Evolutionary conservation across 2,113 vertebrate species (phyloP).

Genomic region (Neopipo cinnamomea): DNA sequence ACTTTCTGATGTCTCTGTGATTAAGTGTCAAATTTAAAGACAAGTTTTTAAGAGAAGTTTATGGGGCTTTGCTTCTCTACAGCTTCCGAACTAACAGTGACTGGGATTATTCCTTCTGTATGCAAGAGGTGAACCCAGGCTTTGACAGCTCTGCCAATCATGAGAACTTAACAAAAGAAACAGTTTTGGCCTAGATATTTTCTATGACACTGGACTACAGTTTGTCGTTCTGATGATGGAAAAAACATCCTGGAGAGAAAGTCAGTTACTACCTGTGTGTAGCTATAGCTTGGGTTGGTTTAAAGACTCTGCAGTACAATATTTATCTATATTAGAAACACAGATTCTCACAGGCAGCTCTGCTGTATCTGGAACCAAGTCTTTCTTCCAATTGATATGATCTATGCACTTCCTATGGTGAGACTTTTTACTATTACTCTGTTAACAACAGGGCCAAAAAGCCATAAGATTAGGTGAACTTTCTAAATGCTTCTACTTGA

Average conservation of each 20-base stretch:
- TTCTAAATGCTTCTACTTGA: not conserved
- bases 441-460: not conserved
- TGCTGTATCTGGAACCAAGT: not conserved
- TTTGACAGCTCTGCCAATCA: not conserved
- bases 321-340: not conserved
- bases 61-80: not conserved
- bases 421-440: not conserved
- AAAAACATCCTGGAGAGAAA: not conserved
- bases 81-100: not conserved
- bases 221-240: not conserved
- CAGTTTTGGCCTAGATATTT: not conserved
- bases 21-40: not conserved
- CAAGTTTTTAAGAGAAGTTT: not conserved
- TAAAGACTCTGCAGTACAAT: not conserved
- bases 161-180: not conserved
- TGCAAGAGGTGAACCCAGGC: not conserved
- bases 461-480: not conserved
- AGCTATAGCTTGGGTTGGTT: not conserved
- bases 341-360: not conserved
- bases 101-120: not conserved
- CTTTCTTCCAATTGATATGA: not conserved
- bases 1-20: not conserved
- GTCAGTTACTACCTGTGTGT: not conserved
- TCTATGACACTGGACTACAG: not conserved
- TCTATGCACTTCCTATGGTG: not conserved